phyloP scores from a whole-genome alignment of 2,888 invertebrate species.

The Ormia ochracea region DNA sequence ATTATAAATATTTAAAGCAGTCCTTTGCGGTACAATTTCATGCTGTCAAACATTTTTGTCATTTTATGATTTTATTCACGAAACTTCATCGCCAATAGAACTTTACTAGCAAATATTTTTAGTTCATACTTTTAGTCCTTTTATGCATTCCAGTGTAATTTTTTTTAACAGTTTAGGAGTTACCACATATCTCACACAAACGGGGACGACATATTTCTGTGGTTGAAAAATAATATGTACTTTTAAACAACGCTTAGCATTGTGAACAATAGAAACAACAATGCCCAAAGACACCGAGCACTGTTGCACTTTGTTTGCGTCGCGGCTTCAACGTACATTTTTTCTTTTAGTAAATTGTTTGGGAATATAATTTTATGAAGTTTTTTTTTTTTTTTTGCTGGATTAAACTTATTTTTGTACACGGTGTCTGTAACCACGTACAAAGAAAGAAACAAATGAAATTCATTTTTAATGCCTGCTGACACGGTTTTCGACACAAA shows the following conservation, averaged over 20 bases:
- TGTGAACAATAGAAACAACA: constrained; percentile 10
- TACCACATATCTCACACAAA: not conserved
- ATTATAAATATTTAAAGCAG: no score
- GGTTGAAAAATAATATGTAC: constrained; percentile 12
- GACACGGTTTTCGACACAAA: not conserved
- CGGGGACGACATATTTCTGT: not conserved
- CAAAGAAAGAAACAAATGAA: not conserved
- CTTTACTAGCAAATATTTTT: no score
- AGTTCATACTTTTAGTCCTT: no score
- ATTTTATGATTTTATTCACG: no score
- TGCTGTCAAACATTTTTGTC: no score
- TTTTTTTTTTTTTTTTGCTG: not conserved
- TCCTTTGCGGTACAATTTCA: no score
- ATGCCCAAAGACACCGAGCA: not conserved
- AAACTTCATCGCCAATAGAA: no score
- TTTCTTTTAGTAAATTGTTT: not conserved
- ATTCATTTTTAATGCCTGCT: not conserved
- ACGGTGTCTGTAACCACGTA: not conserved
- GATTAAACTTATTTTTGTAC: not conserved
- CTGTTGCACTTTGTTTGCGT: constrained; percentile 22
- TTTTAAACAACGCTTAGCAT: constrained; percentile 14
- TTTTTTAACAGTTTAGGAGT: not conserved
- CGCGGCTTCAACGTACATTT: constrained; percentile 3
- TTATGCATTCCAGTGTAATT: not conserved
- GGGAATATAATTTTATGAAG: not conserved